Conservation (phyloP, 2,113 vertebrate genomes). For the Phyllostomus discolor region DNA sequence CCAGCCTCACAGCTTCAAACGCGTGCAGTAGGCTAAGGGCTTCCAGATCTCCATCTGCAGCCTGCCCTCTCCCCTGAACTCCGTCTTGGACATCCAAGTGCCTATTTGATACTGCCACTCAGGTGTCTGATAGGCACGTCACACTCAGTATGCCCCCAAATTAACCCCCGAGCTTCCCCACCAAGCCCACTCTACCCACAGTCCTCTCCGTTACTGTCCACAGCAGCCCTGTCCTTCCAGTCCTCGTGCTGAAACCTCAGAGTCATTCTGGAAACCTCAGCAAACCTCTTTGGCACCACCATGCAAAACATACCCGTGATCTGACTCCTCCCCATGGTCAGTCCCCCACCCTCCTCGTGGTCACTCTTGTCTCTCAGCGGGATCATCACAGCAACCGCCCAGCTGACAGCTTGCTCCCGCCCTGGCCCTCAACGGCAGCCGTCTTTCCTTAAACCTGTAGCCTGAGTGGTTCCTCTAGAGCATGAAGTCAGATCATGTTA, state of each 20-base stretch:
- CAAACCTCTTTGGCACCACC: not conserved
- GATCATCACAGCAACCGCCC: not conserved
- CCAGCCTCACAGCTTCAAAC: not conserved
- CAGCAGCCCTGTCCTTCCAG: not conserved
- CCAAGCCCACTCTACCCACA: not conserved
- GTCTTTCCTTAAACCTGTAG: not conserved
- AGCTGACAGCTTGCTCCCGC: not conserved
- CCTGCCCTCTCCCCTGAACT: too few species aligned
- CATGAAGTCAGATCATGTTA: not conserved
- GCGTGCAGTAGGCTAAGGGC: not conserved
- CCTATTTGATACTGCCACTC: not conserved
- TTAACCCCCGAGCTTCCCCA: not conserved
- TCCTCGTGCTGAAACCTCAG: not conserved
- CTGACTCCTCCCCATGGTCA: rapidly evolving
- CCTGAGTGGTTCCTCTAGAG: not conserved
- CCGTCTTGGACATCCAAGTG: not conserved
- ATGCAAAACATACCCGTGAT: not conserved
- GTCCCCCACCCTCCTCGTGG: too few species aligned
- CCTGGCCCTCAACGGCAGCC: not conserved
- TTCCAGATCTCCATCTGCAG: not conserved
- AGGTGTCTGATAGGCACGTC: not conserved
- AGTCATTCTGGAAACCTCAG: not conserved
- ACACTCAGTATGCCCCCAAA: too few species aligned
- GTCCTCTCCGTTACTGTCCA: not conserved
- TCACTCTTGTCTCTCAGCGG: rapidly evolving